These are phyloP conservation scores for Ranitomeya variabilis DNA, from an alignment of 2,113 vertebrate species.

Conservation along the genomic window DNA sequence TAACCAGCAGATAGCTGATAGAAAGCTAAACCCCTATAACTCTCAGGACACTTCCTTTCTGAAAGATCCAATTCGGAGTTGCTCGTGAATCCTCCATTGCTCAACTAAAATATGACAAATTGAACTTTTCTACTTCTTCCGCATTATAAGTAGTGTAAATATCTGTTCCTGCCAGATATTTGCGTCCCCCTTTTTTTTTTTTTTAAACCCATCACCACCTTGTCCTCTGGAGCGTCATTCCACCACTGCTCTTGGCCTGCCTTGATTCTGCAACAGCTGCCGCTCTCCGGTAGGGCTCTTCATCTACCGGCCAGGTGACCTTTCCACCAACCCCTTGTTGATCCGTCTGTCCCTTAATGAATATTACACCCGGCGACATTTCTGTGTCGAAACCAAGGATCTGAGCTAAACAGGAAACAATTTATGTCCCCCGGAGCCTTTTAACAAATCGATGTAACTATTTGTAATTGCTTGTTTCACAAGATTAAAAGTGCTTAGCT, in stretches of 20 bases:
- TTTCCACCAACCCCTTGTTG: slow-evolving; percentile 77
- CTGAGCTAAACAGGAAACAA: slow-evolving; percentile 94
- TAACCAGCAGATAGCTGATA: too few relatives aligned
- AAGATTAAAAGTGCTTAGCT: slow-evolving; percentile 98
- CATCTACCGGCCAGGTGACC: slow-evolving; percentile 1
- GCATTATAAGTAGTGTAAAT: not conserved
- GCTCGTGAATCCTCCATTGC: not conserved
- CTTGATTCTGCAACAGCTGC: not conserved
- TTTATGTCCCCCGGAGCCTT: slow-evolving; percentile 99
- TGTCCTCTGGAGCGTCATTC: not conserved
- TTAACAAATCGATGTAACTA: slow-evolving; percentile 99
- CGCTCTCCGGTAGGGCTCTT: not conserved
- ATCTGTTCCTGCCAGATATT: not conserved
- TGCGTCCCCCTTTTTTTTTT: not conserved
- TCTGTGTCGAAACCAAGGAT: slow-evolving; percentile 87
- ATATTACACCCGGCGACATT: slow-evolving; percentile 89
- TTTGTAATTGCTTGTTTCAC: slow-evolving; percentile 99
- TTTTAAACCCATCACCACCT: not conserved
- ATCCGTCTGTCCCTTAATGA: slow-evolving; percentile 85
- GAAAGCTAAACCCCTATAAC: too few relatives aligned
- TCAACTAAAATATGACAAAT: not conserved
- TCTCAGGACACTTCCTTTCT: too few relatives aligned
- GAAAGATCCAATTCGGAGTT: not conserved
- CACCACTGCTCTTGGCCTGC: not conserved
- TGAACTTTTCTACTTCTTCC: not conserved